Conservation (phyloP, 2,888 invertebrate genomes). For the Ceraclea dissimilis region DNA sequence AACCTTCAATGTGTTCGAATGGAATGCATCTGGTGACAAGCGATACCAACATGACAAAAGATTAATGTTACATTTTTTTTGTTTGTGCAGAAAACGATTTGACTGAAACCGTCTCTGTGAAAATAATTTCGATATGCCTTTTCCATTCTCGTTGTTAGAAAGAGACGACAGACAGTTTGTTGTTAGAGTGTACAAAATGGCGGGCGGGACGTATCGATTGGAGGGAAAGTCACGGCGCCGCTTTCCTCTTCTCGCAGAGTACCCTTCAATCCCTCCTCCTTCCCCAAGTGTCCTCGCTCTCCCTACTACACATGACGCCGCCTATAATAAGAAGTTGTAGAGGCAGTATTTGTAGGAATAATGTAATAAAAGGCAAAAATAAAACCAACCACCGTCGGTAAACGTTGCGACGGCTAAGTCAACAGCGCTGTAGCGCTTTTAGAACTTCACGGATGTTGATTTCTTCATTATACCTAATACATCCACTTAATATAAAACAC, state of each 20-base stretch:
- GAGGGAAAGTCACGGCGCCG: conserved; percentile 19
- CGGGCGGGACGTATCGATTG: conserved; percentile 25
- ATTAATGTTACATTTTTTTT: too few relatives aligned
- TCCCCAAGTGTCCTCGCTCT: neutral
- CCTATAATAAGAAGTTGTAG: neutral
- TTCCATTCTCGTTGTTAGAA: conserved; percentile 1
- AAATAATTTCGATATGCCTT: neutral
- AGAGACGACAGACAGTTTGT: conserved; percentile 7
- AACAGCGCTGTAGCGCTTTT: too few relatives aligned
- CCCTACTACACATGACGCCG: neutral
- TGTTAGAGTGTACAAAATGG: conserved; percentile 19
- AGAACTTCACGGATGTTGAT: too few relatives aligned
- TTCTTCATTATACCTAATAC: too few relatives aligned
- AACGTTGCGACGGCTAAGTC: neutral
- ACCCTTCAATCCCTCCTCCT: neutral
- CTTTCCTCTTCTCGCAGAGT: conserved; percentile 8
- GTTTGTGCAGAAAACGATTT: too few relatives aligned
- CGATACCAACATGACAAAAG: too few relatives aligned
- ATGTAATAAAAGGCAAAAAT: too few relatives aligned
- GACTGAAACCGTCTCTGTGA: neutral
- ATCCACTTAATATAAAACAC: too few relatives aligned
- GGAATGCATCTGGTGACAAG: too few relatives aligned
- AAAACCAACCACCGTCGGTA: neutral
- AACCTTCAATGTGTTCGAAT: too few relatives aligned
- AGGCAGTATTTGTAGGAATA: too few relatives aligned